Base-by-base conservation (phyloP, 92 coral and sea anemone species). In the Parazoanthus atlanticus region DNA sequence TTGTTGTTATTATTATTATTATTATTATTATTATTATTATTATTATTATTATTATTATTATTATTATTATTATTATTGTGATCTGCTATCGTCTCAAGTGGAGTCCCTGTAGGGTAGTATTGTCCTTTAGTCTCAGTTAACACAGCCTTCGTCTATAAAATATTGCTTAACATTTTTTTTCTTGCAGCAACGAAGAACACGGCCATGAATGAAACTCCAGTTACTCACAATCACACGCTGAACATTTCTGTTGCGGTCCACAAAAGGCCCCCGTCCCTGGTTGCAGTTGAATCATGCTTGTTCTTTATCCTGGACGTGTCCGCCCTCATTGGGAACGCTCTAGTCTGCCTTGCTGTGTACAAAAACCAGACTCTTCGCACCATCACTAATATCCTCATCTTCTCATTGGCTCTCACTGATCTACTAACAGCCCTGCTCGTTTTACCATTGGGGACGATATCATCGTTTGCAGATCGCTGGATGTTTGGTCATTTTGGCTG, bases 401-500 rank as follows among this genome's bases (percentile, higher is more conserved):
- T 43, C 78, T 84, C 87, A 10, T 54, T 84, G 9, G 78, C 87
- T 10, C 78, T 84, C 25, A 84, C 87, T 2, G 87, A 84, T 70
- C 87, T 84, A 29, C 61, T 84, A 10, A 84, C 87, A 69, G 78
- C 87, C 25, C 19, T 84, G 15, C 77, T 70, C 40, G 87, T 84
- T 13, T 29, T 84, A 30, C 87, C 87, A 17, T 43, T 84, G 43
- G 87, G 87, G 25, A 31, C 67, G 76, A 19, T 84, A 38, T 70
- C 87, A 19, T 84, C 87, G 1, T 5, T 84, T 28, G 77, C 78
- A 41, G 78, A 84, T 74, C 87, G 87, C 12, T 84, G 87, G 87
- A 12, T 84, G 15, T 84, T 84, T 26, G 77, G 77, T 9, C 40
- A 69, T 69, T 15, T 70, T 28, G 87, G 87, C 5, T 84, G 87